These are phyloP conservation scores for Drosophila fuyamai DNA, from an alignment of 1,140 invertebrate species.

Conservation along the genomic window DNA sequence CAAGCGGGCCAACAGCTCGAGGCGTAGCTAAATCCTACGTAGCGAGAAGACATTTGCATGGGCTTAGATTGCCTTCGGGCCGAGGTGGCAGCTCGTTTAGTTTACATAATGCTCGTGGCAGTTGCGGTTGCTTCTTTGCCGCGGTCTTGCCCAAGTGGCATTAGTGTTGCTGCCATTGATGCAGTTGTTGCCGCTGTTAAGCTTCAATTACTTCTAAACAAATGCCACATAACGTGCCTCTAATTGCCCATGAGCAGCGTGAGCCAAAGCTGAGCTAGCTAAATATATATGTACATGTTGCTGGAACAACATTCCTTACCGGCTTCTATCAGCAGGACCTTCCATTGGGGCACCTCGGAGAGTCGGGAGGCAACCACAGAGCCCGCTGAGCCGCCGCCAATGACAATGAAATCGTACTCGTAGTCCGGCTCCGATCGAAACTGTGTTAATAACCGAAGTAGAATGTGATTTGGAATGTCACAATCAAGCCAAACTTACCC, in stretches of 20 bases:
- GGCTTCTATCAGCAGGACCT: constrained; percentile 93
- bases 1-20: constrained; percentile 11
- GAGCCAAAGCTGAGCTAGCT: constrained; percentile 21
- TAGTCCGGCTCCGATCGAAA: constrained; percentile 87
- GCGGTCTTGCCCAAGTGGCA: constrained; percentile 71
- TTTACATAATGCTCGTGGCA: constrained; percentile 76
- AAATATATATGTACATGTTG: constrained; percentile 46
- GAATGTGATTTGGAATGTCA: not conserved
- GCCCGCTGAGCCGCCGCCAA: constrained; percentile 95
- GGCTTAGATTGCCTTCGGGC: constrained; percentile 33
- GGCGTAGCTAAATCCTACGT: constrained; percentile 12
- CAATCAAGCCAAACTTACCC: constrained; percentile 55
- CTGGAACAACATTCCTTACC: constrained; percentile 85
- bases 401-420: constrained; percentile 93
- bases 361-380: constrained; percentile 92
- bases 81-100: constrained; percentile 59
- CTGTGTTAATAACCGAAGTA: constrained; percentile 75
- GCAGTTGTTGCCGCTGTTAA: constrained; percentile 63
- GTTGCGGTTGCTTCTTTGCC: constrained; percentile 72
- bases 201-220: constrained; percentile 82
- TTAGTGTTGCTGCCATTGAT: constrained; percentile 54
- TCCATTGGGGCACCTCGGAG: constrained; percentile 91
- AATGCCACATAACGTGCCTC: constrained; percentile 77
- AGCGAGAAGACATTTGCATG: constrained; percentile 62
- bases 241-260: constrained; percentile 64